Conservation (phyloP, 2,113 vertebrate genomes). For the Lamprotornis superbus region DNA sequence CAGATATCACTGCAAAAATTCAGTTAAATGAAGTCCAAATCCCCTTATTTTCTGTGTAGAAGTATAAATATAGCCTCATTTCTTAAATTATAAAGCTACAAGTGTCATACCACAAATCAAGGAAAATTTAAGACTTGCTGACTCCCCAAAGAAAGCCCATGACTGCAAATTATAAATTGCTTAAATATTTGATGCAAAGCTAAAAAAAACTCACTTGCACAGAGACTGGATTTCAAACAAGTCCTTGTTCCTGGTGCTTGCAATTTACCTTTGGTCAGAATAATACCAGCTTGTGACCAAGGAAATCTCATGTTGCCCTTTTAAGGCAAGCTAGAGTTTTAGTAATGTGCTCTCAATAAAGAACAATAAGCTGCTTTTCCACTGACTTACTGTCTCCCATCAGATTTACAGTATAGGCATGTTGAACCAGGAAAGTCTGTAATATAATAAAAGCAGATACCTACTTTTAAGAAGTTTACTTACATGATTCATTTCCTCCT, state of each 20-base stretch:
- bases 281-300: not conserved
- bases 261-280: not conserved
- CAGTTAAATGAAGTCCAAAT: not conserved
- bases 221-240: not conserved
- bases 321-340: not conserved
- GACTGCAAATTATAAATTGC: not conserved
- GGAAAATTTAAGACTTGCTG: not conserved
- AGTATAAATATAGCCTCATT: not conserved
- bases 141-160: not conserved
- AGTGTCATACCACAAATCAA: not conserved
- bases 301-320: not conserved
- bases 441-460: not conserved
- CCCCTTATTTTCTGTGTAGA: not conserved
- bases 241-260: not conserved
- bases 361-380: not conserved
- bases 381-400: not conserved
- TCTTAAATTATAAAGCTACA: not conserved
- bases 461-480: constrained; percentile 61
- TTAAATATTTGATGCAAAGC: constrained; percentile 1
- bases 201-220: not conserved
- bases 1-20: not conserved
- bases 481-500: constrained; percentile 86
- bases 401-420: not conserved
- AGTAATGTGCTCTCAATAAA: not conserved
- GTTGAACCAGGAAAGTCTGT: not conserved